Evolutionary conservation across 2,888 invertebrate species (phyloP), one percentile per base, ranked within the genome.

Genomic region (Syrista parreyssii): DNA sequence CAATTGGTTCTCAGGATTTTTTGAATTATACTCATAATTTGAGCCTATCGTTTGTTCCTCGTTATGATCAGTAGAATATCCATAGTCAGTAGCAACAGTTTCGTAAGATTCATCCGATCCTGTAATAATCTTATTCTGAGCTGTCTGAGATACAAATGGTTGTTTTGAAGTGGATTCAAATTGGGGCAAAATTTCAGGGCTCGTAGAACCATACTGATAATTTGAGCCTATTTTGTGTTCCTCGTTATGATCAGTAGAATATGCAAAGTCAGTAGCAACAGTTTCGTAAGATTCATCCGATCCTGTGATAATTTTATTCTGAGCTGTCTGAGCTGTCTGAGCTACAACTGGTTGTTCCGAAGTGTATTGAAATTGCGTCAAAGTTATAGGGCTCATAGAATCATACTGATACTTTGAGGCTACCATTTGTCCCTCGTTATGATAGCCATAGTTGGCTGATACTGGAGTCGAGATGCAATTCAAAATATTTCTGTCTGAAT

Each of bases 151-250:
- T 36, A 36, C 12, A 15, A 36, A 4, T 0, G 36, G 36, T 12
- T 15, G 1, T 36, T 36, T 12, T 15, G 36, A 36, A 12, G 36
- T 15, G 12, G 12, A 36, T 36, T 4, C 1, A 1, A 36, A 0
- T 1, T 15, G 15, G 0, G 15, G 1, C 33, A 33, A 3, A 33
- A 3, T 36, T 1, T 36, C 15, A 40, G 40, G 15, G 0, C 4
- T 40, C 12, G 4, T 40, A 15, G 40, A 15, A 40, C 15, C 15
- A 40, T 40, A 15, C 4, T 40, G 15, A 40, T 15, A 40, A 0
- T 40, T 40, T 0, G 40, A 40, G 1, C 0, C 40, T 4, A 1
- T 4, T 0, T 0, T 40, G 0, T 23, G 23, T 2, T 40, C 0
- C 0, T 40, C 2, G 1, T 15, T 55, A 55, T 55, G 40, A 23